These are phyloP conservation scores for Drosophila mimica DNA, from an alignment of 2,888 invertebrate genomes.

Conservation along the genomic window DNA sequence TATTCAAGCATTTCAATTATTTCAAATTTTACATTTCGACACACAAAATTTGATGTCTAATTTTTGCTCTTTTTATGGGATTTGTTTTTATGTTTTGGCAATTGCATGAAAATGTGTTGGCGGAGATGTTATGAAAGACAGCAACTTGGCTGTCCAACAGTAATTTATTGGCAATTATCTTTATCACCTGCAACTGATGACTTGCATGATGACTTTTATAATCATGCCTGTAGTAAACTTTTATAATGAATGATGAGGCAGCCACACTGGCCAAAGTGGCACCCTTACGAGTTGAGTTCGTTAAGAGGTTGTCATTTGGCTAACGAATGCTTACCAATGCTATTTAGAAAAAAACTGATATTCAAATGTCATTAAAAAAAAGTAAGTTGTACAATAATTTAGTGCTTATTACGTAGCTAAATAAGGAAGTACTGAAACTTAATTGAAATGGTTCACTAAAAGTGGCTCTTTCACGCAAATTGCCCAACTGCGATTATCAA, in stretches of 20 bases:
- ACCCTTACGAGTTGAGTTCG: constrained; percentile 5
- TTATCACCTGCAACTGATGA: constrained; percentile 21
- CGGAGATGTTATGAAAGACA: background rate
- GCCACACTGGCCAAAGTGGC: background rate
- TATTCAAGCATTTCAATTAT: background rate
- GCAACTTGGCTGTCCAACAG: background rate
- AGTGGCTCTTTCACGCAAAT: constrained; percentile 1
- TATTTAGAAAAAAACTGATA: constrained; percentile 8
- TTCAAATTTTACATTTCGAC: background rate
- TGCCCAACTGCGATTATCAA: constrained; percentile 13
- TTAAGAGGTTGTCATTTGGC: constrained; percentile 18
- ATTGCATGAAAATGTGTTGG: constrained; percentile 10
- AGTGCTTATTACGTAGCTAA: background rate
- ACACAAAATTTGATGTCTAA: background rate
- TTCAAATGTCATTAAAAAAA: constrained; percentile 19
- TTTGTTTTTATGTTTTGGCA: background rate
- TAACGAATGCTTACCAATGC: background rate
- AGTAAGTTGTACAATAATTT: constrained; percentile 4
- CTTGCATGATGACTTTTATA: constrained; percentile 7
- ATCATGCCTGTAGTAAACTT: constrained; percentile 6
- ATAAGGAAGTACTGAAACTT: constrained; percentile 30
- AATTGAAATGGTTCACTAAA: constrained; percentile 24
- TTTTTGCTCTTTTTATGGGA: background rate
- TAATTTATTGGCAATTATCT: constrained; percentile 10
- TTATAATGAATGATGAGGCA: background rate